Evolutionary conservation across 1,140 invertebrate species (phyloP), one percentile per base, ranked within the genome.

Genomic region (Drepana arcuata): DNA sequence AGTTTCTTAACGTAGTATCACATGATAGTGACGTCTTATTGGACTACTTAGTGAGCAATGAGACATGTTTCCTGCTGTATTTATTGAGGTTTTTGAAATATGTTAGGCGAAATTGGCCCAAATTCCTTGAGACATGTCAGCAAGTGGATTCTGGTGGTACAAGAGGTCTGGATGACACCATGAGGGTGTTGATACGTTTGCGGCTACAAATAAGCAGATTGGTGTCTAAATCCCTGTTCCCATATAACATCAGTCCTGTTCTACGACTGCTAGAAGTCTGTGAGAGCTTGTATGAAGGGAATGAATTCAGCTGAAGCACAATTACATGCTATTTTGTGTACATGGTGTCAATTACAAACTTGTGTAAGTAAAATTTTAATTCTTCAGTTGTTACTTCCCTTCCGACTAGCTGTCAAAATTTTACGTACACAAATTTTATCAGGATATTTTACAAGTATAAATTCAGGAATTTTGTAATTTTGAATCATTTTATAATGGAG

Each of bases 51-150:
- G 92, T 95, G 14, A 95, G 93, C 52, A 95, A 95, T 67, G 94
- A 96, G 72, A 97, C 94, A 2, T 95, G 93, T 75, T 96, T 96
- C 69, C 77, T 96, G 25, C 78, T 95, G 2, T 97, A 96, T 83
- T 81, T 97, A 31, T 83, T 95, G 31, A 86, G 93, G 49, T 91
- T 95, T 62, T 84, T 97, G 11, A 95, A 96, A 58, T 95, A 93
- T 81, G 89, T 94, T 7, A 85, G 90, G 43, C 87, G 91, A 48
- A 93, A 94, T 69, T 95, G 94, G 93, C 77, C 86, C 0, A 92
- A 92, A 58, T 95, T 96, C 66, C 86, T 94, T 0, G 84, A 86
- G 14, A 91, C 89, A 41, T 95, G 93, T 69, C 91, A 89, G 39
- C 60, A 66, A 25, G 42, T 57, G 0, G 85, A 85, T 27, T 84